Evolutionary conservation across 1,140 invertebrate species (phyloP).

Genomic region (Eumeta japonica): DNA sequence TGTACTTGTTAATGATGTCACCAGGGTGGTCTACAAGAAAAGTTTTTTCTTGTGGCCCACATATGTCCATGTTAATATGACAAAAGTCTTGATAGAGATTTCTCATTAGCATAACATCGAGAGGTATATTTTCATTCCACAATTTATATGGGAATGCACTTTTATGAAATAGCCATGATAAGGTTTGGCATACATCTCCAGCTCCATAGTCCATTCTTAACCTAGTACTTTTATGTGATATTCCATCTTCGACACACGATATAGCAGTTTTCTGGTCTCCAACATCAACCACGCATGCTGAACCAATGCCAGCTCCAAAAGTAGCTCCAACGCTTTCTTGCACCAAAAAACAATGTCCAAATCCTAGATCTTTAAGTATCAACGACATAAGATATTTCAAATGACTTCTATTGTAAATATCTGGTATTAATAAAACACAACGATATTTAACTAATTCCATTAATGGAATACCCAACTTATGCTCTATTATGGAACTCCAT

Average conservation of each 20-base stretch:
- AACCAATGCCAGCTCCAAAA: slow-evolving; percentile 88
- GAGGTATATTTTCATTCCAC: slow-evolving; percentile 68
- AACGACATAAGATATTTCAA: slow-evolving; percentile 83
- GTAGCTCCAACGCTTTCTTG: slow-evolving; percentile 88
- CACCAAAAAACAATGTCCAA: slow-evolving; percentile 85
- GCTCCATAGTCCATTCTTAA: slow-evolving; percentile 85
- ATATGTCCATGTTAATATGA: slow-evolving; percentile 86
- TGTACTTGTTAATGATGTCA: slow-evolving; percentile 71
- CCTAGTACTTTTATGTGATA: slow-evolving; percentile 85
- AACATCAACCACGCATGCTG: slow-evolving; percentile 92
- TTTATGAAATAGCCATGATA: slow-evolving; percentile 84
- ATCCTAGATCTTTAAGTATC: slow-evolving; percentile 79
- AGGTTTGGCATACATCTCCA: slow-evolving; percentile 82
- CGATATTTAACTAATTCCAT: slow-evolving; percentile 80
- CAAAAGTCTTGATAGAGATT: slow-evolving; percentile 88
- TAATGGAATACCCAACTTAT: slow-evolving; percentile 72
- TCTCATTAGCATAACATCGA: slow-evolving; percentile 74
- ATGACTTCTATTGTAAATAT: slow-evolving; percentile 86
- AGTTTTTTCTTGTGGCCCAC: slow-evolving; percentile 78
- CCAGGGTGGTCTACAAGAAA: slow-evolving; percentile 76
- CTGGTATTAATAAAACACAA: slow-evolving; percentile 86
- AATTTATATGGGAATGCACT: slow-evolving; percentile 85
- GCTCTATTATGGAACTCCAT: slow-evolving; percentile 78
- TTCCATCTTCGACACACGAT: slow-evolving; percentile 94
- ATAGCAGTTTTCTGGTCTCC: slow-evolving; percentile 94